Base-by-base conservation (phyloP, 2,888 invertebrate species). In the Griposia aprilina region DNA sequence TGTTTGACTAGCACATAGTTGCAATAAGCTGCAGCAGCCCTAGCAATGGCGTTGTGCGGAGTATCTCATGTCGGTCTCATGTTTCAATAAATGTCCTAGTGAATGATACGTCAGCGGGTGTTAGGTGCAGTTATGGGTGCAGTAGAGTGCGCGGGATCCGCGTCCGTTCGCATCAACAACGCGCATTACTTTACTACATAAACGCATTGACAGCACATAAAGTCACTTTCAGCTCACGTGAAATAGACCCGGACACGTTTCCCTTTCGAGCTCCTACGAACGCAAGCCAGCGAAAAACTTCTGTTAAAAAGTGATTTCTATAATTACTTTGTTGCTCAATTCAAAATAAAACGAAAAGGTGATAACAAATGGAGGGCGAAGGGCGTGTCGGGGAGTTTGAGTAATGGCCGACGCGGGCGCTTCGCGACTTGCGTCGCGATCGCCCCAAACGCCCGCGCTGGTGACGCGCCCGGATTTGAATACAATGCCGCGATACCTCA, bases 401-500 rank as follows among this genome's bases (percentile, higher is more conserved):
- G 92, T 93, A 93, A 94, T 93, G 91, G 90, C 88, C 89, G 89
- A 89, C 89, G 90, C 89, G 87, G 89, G 90, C 90, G 90, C 90
- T 85, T 87, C 90, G 86, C 90, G 87, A 89, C 77, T 76, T 78
- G 74, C 74, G 73, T 70, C 88, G 90, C 90, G 86, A 70, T 75
- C 85, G 80, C 81, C 83, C 84, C 80, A 60, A 79, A 87, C 78
- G 87, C 85, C 75, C 55, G 85, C 84, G 84, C 85, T 87, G 88
- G 90, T 94, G 95, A 94, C 94, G 94, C 93, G 91, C 90, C 87
- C 85, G 90, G 90, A 97, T 97, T 97, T 96, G 94, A 96, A 97
- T 97, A 97, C 96, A 97, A 97, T 97, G 92, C 94, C 83, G 93
- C 95, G 94, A 96, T 96, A 95, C 91, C 95, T 95, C 96, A 96